phyloP scores from a whole-genome alignment of 2,113 vertebrate species.

The Stigmatopora argus region DNA sequence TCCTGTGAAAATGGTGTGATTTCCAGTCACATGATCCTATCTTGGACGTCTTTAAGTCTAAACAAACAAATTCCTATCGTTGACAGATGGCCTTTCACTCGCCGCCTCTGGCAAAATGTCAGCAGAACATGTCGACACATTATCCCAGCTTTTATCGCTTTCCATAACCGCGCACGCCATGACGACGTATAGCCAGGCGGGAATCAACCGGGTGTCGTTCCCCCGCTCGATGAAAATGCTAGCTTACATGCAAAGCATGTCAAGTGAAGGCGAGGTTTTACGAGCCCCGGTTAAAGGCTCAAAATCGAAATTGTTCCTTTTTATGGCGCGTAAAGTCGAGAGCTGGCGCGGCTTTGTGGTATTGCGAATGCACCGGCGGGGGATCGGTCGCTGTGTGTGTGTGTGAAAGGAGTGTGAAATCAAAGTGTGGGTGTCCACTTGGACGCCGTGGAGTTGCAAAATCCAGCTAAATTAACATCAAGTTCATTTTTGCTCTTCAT shows the following conservation, averaged over 20 bases:
- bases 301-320: constrained; percentile 14
- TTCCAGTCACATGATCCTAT: too few relatives aligned
- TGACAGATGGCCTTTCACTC: constrained; percentile 41
- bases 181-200: constrained; percentile 17
- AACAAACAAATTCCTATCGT: constrained; percentile 31
- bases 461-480: too few relatives aligned
- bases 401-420: too few relatives aligned
- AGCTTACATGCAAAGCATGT: constrained; percentile 19
- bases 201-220: constrained; percentile 8
- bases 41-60: not conserved
- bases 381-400: too few relatives aligned
- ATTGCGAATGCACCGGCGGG: too few relatives aligned
- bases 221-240: not conserved
- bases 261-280: constrained; percentile 18
- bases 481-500: too few relatives aligned
- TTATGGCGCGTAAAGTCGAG: too few relatives aligned
- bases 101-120: constrained; percentile 23
- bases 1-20: too few relatives aligned
- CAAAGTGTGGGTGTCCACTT: too few relatives aligned
- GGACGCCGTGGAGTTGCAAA: too few relatives aligned
- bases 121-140: not conserved
- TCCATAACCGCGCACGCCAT: constrained; percentile 14
- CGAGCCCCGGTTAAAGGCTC: constrained; percentile 9
- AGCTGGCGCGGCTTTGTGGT: too few relatives aligned
- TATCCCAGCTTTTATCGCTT: not conserved